Evolutionary conservation across 2,797 vertebrate species (phyloP).

Genomic region (Capromys pilorides): DNA sequence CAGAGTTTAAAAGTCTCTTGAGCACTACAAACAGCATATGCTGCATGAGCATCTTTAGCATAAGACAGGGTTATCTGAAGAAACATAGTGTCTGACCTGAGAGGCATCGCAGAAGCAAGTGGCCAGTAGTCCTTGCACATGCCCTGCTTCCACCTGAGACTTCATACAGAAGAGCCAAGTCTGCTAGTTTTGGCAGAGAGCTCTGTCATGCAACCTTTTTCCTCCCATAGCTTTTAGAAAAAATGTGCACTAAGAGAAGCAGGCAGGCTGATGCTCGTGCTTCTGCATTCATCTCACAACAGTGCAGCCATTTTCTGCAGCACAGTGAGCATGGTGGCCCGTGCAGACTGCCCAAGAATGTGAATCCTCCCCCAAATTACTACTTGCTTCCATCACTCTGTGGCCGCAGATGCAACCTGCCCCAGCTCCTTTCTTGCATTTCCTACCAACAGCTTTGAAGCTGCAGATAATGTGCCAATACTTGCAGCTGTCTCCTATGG

Average conservation of each 20-base stretch:
- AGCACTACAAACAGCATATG: background rate
- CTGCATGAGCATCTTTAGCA: background rate
- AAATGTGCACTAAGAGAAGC: background rate
- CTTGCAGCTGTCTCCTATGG: conserved; percentile 1
- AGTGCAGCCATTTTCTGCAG: fast-evolving
- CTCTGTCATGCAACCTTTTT: background rate
- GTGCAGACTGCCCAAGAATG: background rate
- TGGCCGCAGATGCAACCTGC: background rate
- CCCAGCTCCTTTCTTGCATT: background rate
- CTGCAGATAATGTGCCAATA: background rate
- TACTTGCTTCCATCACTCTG: background rate
- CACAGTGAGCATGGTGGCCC: background rate
- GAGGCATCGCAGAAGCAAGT: background rate
- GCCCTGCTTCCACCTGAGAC: background rate
- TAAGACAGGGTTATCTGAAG: background rate
- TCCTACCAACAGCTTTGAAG: background rate
- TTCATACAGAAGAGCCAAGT: background rate
- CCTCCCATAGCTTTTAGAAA: background rate
- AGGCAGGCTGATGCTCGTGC: background rate
- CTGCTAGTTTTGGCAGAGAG: background rate
- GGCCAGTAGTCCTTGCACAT: background rate
- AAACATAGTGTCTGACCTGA: background rate
- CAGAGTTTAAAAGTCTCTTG: background rate
- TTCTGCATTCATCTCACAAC: background rate
- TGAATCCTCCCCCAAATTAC: background rate